Evolutionary conservation across 2,888 invertebrate species (phyloP).

Genomic region (Spisula subtruncata): DNA sequence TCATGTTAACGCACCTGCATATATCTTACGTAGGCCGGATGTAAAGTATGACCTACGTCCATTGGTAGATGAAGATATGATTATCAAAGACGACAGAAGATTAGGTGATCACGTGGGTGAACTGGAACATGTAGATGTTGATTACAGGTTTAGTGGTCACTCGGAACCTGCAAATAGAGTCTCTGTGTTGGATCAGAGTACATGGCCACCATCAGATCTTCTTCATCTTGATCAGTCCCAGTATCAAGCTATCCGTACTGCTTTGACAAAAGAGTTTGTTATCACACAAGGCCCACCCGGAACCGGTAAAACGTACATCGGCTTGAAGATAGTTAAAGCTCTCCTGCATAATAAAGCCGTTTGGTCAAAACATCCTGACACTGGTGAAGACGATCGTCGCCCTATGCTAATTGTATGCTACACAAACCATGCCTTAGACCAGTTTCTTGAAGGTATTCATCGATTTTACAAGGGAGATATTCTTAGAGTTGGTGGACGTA

Average conservation of each 20-base stretch:
- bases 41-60: constrained; percentile 74
- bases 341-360: constrained; percentile 90
- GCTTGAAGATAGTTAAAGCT: constrained; percentile 91
- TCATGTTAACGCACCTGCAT: constrained; percentile 74
- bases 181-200: constrained; percentile 32
- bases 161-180: constrained; percentile 61
- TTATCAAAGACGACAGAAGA: constrained; percentile 61
- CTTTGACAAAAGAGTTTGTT: constrained; percentile 84
- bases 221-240: constrained; percentile 85
- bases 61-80: constrained; percentile 71
- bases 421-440: constrained; percentile 88
- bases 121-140: constrained; percentile 29
- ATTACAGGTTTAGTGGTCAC: constrained; percentile 54
- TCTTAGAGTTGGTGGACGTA: constrained; percentile 84
- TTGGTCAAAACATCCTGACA: constrained; percentile 85
- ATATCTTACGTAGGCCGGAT: constrained; percentile 63
- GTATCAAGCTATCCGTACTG: constrained; percentile 81
- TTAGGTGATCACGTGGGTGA: constrained; percentile 59
- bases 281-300: constrained; percentile 92
- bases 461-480: constrained; percentile 79
- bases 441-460: constrained; percentile 87
- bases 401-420: constrained; percentile 87
- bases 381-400: constrained; percentile 71
- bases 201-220: constrained; percentile 73
- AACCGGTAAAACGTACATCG: constrained; percentile 95